Percentiles rank a stretch among this genome's conserved stretches.
Evolutionary conservation across 92 coral and sea anemone species (phyloP).

Genomic region (Chrysogorgia sp.): DNA sequence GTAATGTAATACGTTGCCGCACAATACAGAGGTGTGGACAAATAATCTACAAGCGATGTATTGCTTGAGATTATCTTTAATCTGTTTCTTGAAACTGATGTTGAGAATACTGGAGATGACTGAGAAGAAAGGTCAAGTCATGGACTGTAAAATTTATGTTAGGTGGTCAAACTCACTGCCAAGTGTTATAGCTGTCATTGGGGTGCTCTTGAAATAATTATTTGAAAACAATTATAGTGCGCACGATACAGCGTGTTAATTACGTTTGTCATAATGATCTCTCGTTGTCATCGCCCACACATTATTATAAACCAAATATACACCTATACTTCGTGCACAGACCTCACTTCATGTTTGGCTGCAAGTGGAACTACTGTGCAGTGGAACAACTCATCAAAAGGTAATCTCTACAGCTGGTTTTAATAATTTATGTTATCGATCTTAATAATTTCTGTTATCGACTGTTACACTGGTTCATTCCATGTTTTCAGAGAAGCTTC

Average conservation of each 20-base stretch:
- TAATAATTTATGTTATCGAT: too few relatives aligned
- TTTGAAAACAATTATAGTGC: not conserved
- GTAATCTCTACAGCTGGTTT: too few relatives aligned
- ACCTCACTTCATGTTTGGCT: too few relatives aligned
- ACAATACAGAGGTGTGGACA: not conserved
- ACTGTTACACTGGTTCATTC: too few relatives aligned
- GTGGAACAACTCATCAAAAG: too few relatives aligned
- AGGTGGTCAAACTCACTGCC: not conserved
- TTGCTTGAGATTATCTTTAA: not conserved
- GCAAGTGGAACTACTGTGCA: too few relatives aligned
- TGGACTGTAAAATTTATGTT: not conserved
- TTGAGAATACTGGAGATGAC: not conserved
- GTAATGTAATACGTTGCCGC: not conserved
- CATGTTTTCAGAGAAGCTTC: too few relatives aligned
- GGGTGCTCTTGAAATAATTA: not conserved
- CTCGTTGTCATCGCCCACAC: not conserved
- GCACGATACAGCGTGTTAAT: not conserved
- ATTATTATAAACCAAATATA: not conserved
- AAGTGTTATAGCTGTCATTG: not conserved
- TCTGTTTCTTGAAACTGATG: not conserved
- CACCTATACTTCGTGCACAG: too few relatives aligned
- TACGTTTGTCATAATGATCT: not conserved
- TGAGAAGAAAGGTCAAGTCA: not conserved
- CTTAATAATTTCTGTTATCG: too few relatives aligned
- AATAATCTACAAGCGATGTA: not conserved